These are phyloP conservation scores for Hypotaenidia okinawae DNA, from an alignment of 2,797 vertebrate genomes.

Conservation along the genomic window DNA sequence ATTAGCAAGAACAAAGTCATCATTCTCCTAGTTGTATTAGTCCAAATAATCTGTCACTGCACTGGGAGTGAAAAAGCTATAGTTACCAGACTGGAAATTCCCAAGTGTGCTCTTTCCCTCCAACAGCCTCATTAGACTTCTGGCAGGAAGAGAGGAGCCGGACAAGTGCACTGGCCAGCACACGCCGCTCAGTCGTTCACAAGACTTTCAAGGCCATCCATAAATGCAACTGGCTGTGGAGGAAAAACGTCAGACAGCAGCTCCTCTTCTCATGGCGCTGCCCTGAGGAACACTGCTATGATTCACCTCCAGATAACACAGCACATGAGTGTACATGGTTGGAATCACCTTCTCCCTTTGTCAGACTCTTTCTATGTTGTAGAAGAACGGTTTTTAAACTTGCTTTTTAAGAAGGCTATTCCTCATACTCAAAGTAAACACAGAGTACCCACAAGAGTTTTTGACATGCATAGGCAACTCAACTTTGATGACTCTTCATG, in stretches of 20 bases:
- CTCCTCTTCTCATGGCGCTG: background rate
- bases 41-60: background rate
- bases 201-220: background rate
- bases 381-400: background rate
- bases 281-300: background rate
- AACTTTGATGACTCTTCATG: background rate
- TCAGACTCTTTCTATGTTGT: background rate
- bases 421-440: background rate
- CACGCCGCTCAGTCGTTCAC: accelerated
- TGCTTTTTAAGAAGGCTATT: background rate
- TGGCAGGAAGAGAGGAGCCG: background rate
- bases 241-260: background rate
- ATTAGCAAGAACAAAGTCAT: background rate
- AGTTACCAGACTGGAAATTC: background rate
- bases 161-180: background rate
- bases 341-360: background rate
- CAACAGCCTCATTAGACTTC: background rate
- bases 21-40: background rate
- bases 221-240: background rate
- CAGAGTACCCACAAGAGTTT: background rate
- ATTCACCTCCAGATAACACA: background rate
- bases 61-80: background rate
- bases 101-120: background rate
- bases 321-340: too few relatives aligned
- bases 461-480: background rate